Evolutionary conservation across 2,888 invertebrate species (phyloP).

Genomic region (Crepidodera aurea): DNA sequence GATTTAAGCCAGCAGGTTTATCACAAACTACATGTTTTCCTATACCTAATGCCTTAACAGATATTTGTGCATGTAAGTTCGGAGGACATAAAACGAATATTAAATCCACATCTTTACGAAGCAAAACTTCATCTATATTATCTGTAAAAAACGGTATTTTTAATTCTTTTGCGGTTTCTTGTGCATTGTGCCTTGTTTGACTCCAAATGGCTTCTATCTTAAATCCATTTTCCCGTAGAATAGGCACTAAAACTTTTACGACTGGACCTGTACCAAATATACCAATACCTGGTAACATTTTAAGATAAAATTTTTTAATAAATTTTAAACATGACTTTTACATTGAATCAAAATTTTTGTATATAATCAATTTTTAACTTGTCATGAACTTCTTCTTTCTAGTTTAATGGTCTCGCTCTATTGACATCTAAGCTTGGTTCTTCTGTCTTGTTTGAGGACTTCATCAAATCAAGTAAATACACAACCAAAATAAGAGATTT

Average conservation of each 20-base stretch:
- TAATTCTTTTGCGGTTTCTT: conserved; percentile 79
- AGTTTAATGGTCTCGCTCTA: no score
- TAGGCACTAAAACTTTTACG: conserved; percentile 87
- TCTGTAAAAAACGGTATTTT: conserved; percentile 88
- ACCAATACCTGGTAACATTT: conserved; percentile 91
- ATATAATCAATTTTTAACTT: not conserved
- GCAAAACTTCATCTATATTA: conserved; percentile 90
- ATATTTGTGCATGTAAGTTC: conserved; percentile 92
- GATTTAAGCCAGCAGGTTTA: conserved; percentile 89
- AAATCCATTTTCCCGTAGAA: conserved; percentile 90
- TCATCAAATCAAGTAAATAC: no score
- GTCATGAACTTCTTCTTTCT: no score
- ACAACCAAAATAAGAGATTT: no score
- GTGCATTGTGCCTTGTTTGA: conserved; percentile 79
- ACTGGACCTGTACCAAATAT: conserved; percentile 92
- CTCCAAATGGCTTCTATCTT: conserved; percentile 96
- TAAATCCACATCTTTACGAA: conserved; percentile 92
- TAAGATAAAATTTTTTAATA: not conserved
- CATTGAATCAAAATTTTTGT: not conserved
- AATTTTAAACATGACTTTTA: not conserved
- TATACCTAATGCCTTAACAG: conserved; percentile 94
- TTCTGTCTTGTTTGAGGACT: no score
- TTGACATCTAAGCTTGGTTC: no score
- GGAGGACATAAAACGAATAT: conserved; percentile 95
- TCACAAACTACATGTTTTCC: conserved; percentile 98